Percentiles rank a stretch among this genome's conserved stretches.
phyloP scores from a whole-genome alignment of 2,797 vertebrate genomes.

The Betta splendens region DNA sequence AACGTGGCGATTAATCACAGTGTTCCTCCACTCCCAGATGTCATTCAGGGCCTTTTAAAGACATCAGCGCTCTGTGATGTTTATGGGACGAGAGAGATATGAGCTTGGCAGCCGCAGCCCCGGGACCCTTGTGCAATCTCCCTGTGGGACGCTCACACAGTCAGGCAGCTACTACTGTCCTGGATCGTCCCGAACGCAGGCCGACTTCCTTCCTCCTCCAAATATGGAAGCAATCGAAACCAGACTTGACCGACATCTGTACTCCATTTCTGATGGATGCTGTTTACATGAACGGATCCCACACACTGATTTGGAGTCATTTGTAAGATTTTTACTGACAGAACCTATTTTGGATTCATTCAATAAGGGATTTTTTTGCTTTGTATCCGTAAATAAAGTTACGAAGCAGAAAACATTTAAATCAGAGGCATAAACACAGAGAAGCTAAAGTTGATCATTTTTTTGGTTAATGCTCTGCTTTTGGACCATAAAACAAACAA shows the following conservation, averaged over 20 bases:
- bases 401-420: too few relatives aligned
- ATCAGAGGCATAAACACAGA: too few relatives aligned
- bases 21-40: slow-evolving; percentile 77
- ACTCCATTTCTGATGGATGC: slow-evolving; percentile 32
- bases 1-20: slow-evolving; percentile 78
- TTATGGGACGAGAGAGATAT: slow-evolving; percentile 76
- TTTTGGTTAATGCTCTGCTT: slow-evolving; percentile 2
- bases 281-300: slow-evolving; percentile 14
- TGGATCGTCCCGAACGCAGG: slow-evolving; percentile 55
- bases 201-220: slow-evolving; percentile 31
- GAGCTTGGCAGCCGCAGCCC: slow-evolving; percentile 61
- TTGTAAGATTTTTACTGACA: not conserved
- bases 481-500: not conserved
- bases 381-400: too few relatives aligned
- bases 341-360: not conserved
- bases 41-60: slow-evolving; percentile 81
- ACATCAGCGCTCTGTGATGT: slow-evolving; percentile 74
- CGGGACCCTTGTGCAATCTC: slow-evolving; percentile 65
- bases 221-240: slow-evolving; percentile 40
- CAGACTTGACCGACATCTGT: slow-evolving; percentile 49
- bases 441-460: too few relatives aligned
- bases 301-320: slow-evolving; percentile 15
- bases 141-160: slow-evolving; percentile 75
- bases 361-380: too few relatives aligned
- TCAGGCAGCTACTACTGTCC: slow-evolving; percentile 72